These are phyloP conservation scores for Amphiprion clarkii DNA, from an alignment of 2,797 vertebrate genomes.

Conservation along the genomic window DNA sequence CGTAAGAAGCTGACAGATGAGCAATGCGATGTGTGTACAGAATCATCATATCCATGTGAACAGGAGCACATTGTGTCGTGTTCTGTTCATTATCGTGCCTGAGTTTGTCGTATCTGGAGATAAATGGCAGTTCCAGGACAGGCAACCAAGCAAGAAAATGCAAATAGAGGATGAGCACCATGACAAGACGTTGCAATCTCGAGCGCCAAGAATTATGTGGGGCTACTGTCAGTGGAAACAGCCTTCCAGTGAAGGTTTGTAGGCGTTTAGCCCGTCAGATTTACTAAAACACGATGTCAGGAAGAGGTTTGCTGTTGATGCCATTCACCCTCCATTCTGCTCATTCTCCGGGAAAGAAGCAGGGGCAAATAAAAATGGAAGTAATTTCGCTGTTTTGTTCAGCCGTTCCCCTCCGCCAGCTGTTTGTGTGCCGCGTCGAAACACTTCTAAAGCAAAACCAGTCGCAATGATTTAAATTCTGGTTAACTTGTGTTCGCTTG, in stretches of 20 bases:
- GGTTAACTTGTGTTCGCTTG: slow-evolving; percentile 12
- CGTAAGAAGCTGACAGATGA: slow-evolving; percentile 33
- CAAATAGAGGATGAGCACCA: slow-evolving; percentile 43
- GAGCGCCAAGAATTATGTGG: slow-evolving; percentile 28
- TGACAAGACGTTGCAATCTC: slow-evolving; percentile 1
- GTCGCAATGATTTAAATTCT: slow-evolving; percentile 20
- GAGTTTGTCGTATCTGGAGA: slow-evolving; percentile 18
- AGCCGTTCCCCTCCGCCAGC: not conserved
- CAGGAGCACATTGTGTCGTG: slow-evolving; percentile 1
- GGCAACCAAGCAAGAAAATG: slow-evolving; percentile 16
- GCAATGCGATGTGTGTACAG: not conserved
- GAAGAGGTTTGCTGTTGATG: slow-evolving; percentile 17
- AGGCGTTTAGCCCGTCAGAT: slow-evolving; percentile 32
- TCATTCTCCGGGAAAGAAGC: slow-evolving; percentile 10
- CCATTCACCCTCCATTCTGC: slow-evolving; percentile 13
- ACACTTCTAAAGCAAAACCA: slow-evolving; percentile 11
- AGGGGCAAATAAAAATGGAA: slow-evolving; percentile 38
- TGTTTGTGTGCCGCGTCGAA: not conserved
- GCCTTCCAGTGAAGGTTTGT: slow-evolving; percentile 8
- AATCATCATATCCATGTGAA: not conserved
- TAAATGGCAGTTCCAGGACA: slow-evolving; percentile 34
- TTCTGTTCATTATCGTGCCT: not conserved
- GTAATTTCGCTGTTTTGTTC: slow-evolving; percentile 33
- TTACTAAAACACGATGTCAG: slow-evolving; percentile 35
- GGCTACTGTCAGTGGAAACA: slow-evolving; percentile 33